Base-by-base conservation (phyloP, 2,113 vertebrate genomes). In the Anolis sagrei region DNA sequence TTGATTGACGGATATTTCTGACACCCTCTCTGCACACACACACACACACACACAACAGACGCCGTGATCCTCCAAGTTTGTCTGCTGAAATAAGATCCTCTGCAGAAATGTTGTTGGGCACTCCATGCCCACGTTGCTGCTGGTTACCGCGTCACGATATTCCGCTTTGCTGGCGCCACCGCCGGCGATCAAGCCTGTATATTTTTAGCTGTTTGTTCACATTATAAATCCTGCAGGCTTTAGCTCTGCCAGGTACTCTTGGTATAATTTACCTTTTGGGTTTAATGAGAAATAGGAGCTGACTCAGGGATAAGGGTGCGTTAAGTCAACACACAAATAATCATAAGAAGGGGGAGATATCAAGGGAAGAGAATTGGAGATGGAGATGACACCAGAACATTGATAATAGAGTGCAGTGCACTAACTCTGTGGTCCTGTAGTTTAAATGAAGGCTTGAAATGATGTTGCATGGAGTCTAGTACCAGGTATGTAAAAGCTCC, bases 271-370 rank as follows among this genome's bases (percentile, higher is more conserved):
- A 93, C 95, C 92, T 96, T 95, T 86, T 85, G 92, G 51, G 93
- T 95, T 95, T 94, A 95, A 93, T 90, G 91, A 94, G 93, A 94
- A 95, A 94, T 91, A 93, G 92, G 93, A 93, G 94, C 94, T 95
- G 95, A 95, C 89, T 95, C 94, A 88, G 93, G 93, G 82, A 93
- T 94, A 93, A 92, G 93, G 93, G 87, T 1, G 3, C 87, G 90
- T 93, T 93, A 92, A 94, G 89, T 93, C 92, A 94, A 96, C 90
- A 94, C 91, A 92, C 91, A 68, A 58, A 93, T 68, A 80, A 51
- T 76, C 82, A 69, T 29, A 19, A 34, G 32, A 39, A 25, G 86
- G 80, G 88, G 7, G 82, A 69, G 79, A 25, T 2, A 82, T 48
- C 44, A 36, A 34, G 18, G 51, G 7, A 88, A 87, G 88, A 88